Evolutionary conservation across 2,113 vertebrate species (phyloP), one percentile per base, ranked within the genome.

Genomic region (Chascanopsetta lugubris): DNA sequence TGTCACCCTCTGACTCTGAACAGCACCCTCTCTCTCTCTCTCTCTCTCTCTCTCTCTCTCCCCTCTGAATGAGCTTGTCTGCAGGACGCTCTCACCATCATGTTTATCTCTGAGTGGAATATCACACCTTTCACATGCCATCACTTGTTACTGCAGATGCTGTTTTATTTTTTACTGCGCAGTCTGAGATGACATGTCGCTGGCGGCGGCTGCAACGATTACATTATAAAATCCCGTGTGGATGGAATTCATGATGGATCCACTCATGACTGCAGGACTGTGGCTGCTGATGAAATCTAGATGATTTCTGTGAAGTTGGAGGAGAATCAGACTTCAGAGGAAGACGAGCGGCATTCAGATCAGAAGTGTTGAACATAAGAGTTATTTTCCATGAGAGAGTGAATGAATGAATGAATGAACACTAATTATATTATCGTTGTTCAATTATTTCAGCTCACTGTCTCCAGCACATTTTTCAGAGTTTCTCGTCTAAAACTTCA

Each of bases 201-300:
- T n/a, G n/a, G 60, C 15, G 7, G 50, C 34, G 36, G 79, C 32
- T 12, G 58, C 72, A 70, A 34, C 77, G 72, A 83, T 70, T 81
- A 68, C 78, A 78, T 80, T 84, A 80, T 78, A 72, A 81, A 85
- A 60, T 85, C 69, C 56, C 58, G 55, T 51, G 40, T 63, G 49
- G 51, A 26, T 45, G 48, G 63, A 80, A 73, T 38, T 61, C 40
- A 59, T 79, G 77, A 82, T 80, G 71, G 76, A 84, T 83, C 75
- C 63, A 70, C 61, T 72, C 32, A 8, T 61, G 53, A 80, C 42
- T 57, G 61, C 54, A 30, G 51, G 29, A 25, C 24, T 75, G 59
- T 53, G 40, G 76, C 43, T 79, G 51, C 24, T 59, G 57, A 77
- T 61, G 69, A 67, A 24, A 77, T 66, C 76, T 56, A 25, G 36